Conservation (phyloP, 2,888 invertebrate genomes). For the Orthosia gothica region DNA sequence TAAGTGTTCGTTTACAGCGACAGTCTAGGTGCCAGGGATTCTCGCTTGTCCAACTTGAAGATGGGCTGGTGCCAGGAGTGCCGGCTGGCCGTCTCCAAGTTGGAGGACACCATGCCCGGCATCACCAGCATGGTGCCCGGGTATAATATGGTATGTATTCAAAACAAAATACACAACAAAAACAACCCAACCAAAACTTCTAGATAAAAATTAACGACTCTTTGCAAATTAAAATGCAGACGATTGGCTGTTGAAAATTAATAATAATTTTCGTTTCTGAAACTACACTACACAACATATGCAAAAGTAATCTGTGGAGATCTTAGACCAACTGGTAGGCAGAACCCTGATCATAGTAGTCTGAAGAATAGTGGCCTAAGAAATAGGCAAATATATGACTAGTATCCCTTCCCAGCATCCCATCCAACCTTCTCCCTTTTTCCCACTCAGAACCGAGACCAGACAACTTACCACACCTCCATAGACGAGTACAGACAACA, state of each 20-base stretch:
- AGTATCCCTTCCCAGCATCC: constrained; percentile 10
- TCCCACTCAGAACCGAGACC: constrained; percentile 69
- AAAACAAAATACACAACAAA: no score
- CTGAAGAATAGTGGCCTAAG: background rate
- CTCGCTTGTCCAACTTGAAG: constrained; percentile 73
- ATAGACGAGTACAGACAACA: constrained; percentile 87
- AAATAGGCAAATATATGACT: background rate
- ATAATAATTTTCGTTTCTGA: no score
- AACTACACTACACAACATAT: no score
- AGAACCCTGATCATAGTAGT: background rate
- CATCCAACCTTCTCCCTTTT: constrained; percentile 31
- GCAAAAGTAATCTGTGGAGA: background rate
- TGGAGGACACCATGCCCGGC: constrained; percentile 88
- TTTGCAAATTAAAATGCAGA: no score
- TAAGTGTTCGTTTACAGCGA: constrained; percentile 68
- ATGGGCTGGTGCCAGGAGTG: constrained; percentile 91
- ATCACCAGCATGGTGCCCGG: constrained; percentile 86
- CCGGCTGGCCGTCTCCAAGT: constrained; percentile 82
- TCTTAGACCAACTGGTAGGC: background rate
- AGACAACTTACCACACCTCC: constrained; percentile 74
- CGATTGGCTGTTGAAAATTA: no score
- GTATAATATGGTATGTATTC: constrained; percentile 75
- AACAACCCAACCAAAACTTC: no score
- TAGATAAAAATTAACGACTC: no score
- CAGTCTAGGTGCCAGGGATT: constrained; percentile 69